These are phyloP conservation scores for Enteromius argenteus DNA, from an alignment of 2,797 vertebrate species.

Conservation along the genomic window DNA sequence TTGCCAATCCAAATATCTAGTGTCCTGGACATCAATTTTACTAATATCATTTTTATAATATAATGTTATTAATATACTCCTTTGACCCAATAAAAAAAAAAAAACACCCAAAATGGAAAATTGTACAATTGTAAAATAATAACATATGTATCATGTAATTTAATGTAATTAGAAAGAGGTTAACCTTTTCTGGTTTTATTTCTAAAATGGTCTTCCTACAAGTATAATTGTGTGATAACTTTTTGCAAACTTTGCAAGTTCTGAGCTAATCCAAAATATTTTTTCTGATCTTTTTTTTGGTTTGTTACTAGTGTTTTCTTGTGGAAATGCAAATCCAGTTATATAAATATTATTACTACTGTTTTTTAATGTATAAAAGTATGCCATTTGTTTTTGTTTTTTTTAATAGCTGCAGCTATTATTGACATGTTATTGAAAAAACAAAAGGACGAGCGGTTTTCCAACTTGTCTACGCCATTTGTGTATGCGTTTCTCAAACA, in stretches of 20 bases:
- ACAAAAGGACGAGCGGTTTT: not conserved
- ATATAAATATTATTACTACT: too few relatives aligned
- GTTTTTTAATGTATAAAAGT: not conserved
- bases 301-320: not conserved
- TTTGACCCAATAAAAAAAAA: too few relatives aligned
- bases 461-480: not conserved
- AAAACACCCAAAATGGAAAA: too few relatives aligned
- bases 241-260: not conserved
- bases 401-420: not conserved
- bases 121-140: too few relatives aligned
- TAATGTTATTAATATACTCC: not conserved
- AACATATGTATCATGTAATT: not conserved
- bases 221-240: not conserved
- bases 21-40: not conserved
- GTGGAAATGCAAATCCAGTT: not conserved
- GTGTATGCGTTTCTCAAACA: not conserved
- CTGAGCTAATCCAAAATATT: not conserved
- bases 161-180: too few relatives aligned
- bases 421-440: not conserved
- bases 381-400: not conserved
- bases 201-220: not conserved
- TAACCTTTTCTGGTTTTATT: not conserved
- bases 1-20: not conserved
- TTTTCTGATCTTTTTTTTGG: not conserved
- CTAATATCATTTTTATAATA: not conserved